Percentiles rank a stretch among this genome's conserved stretches.
phyloP scores from a whole-genome alignment of 2,888 invertebrate species.

The Drosophila helvetica region DNA sequence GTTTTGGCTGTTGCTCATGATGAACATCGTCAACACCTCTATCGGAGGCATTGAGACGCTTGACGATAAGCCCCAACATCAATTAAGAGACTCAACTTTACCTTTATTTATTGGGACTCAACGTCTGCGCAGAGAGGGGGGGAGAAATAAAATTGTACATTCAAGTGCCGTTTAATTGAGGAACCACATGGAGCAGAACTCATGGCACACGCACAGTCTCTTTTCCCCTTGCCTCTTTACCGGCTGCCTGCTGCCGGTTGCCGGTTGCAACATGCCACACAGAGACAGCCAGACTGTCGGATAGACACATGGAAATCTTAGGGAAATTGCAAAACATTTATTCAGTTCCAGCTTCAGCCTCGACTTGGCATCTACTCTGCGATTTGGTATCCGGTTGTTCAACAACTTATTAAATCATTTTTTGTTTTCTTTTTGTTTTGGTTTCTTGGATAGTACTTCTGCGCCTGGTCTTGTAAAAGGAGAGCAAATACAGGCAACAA shows the following conservation, averaged over 20 bases:
- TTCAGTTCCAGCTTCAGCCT: constrained; percentile 23
- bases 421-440: background rate
- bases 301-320: constrained; percentile 35
- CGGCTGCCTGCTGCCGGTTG: background rate
- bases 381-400: constrained; percentile 35
- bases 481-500: background rate
- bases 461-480: constrained; percentile 13
- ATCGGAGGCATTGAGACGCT: constrained; percentile 21
- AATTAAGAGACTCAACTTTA: constrained; percentile 29
- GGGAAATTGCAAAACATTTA: constrained; percentile 47
- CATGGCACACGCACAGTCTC: constrained; percentile 44
- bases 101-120: constrained; percentile 31
- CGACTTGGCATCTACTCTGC: constrained; percentile 16
- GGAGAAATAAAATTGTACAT: constrained; percentile 32
- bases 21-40: constrained; percentile 32
- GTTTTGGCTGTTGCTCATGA: constrained; percentile 1
- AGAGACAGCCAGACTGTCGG: constrained; percentile 1
- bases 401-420: constrained; percentile 45
- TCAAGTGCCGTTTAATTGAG: constrained; percentile 47
- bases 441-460: background rate
- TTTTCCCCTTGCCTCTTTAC: background rate
- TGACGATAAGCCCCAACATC: constrained; percentile 52
- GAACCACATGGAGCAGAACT: constrained; percentile 26
- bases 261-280: constrained; percentile 32
- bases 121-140: background rate